Percentiles rank a stretch among this genome's conserved stretches.
These are phyloP conservation scores for Lamellibrachia columna DNA, from an alignment of 2,888 invertebrate genomes.

Conservation along the genomic window DNA sequence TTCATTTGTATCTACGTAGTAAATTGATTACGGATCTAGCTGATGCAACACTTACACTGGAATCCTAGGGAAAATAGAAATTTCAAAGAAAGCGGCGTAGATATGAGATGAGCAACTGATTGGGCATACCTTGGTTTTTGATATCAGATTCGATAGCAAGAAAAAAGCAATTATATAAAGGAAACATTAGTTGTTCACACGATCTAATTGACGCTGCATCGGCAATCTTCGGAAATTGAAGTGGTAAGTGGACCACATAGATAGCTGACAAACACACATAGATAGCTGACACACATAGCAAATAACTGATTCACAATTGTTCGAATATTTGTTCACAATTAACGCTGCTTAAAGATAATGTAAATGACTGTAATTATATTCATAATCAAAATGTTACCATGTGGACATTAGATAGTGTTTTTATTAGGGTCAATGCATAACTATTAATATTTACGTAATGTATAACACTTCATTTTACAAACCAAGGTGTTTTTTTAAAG, in stretches of 20 bases:
- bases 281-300: background rate
- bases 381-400: background rate
- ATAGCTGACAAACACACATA: background rate
- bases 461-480: background rate
- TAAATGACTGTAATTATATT: background rate
- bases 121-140: conserved; percentile 6
- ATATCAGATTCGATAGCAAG: background rate
- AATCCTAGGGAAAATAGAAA: background rate
- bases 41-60: background rate
- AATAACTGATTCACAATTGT: background rate
- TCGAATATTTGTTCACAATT: conserved; percentile 3
- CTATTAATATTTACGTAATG: background rate
- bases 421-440: background rate
- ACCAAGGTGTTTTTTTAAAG: background rate
- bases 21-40: background rate
- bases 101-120: background rate
- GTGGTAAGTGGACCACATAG: background rate
- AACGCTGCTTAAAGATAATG: background rate
- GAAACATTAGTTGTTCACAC: background rate
- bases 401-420: background rate
- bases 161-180: background rate
- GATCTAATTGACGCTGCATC: background rate
- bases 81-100: background rate
- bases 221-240: background rate
- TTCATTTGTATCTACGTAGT: too few relatives aligned